A percentile compares a stretch with the other conserved stretches of the same genome.
phyloP scores from a whole-genome alignment of 2,797 vertebrate species.

The Glossophaga mutica region DNA sequence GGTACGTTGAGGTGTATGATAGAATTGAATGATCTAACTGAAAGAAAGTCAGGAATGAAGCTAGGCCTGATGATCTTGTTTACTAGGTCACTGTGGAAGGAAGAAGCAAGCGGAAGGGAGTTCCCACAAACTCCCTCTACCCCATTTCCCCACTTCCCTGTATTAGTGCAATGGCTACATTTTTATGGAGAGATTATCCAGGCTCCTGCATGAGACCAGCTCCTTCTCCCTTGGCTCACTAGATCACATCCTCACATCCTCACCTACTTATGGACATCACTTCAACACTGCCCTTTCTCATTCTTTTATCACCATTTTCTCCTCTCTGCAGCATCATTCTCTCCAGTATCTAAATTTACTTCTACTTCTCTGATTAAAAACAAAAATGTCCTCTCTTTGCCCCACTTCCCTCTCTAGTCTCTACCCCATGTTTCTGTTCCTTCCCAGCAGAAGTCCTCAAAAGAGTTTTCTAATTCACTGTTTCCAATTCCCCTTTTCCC shows the following conservation, averaged over 20 bases:
- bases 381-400: background rate
- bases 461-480: background rate
- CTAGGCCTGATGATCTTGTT: background rate
- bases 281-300: background rate
- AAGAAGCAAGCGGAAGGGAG: background rate
- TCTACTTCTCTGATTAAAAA: background rate
- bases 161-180: accelerated
- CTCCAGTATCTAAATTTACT: background rate
- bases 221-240: background rate
- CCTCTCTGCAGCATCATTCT: background rate
- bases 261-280: background rate
- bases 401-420: background rate
- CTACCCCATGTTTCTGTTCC: background rate
- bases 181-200: background rate
- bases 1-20: background rate
- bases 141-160: background rate
- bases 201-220: background rate
- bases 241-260: background rate
- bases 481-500: background rate
- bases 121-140: background rate
- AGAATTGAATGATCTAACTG: background rate
- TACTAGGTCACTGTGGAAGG: background rate
- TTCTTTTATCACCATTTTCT: background rate
- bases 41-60: background rate
- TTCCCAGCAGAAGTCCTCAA: background rate